Conservation (phyloP, 2,888 invertebrate genomes). For the Chelonus formosanus region DNA sequence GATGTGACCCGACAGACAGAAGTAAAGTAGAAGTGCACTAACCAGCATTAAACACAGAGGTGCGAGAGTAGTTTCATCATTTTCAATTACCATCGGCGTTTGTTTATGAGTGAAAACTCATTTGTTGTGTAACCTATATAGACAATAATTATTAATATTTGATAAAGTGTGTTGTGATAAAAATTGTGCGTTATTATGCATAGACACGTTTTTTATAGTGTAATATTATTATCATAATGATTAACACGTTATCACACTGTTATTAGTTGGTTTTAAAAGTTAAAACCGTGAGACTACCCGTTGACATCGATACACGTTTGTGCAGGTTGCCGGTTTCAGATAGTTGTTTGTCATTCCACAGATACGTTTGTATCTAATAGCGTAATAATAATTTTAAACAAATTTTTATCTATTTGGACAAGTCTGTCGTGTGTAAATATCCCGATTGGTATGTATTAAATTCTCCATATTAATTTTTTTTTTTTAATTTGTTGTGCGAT, state of each 20-base stretch:
- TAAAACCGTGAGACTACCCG: constrained; percentile 27
- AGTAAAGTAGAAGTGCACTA: constrained; percentile 47
- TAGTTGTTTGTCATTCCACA: constrained; percentile 32
- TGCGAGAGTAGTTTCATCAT: too few species aligned
- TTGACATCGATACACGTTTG: constrained; percentile 26
- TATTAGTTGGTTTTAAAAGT: constrained; percentile 7
- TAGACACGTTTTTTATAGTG: too few species aligned
- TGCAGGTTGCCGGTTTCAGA: constrained; percentile 22
- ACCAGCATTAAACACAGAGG: constrained; percentile 14
- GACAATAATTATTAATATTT: too few species aligned
- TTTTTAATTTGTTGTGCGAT: too few species aligned
- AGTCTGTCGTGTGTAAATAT: neutral
- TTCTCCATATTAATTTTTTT: too few species aligned
- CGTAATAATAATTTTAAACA: neutral
- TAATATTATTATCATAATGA: too few species aligned
- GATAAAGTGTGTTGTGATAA: too few species aligned
- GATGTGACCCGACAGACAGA: constrained; percentile 30
- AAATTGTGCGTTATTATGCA: too few species aligned
- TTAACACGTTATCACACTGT: constrained; percentile 5
- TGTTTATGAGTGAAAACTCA: too few species aligned
- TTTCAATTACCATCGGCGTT: too few species aligned
- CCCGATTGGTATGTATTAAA: neutral
- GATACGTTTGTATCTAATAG: constrained; percentile 9
- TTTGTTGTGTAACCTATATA: too few species aligned
- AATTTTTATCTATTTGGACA: neutral